These are phyloP conservation scores for Molossus molossus DNA, from an alignment of 2,797 vertebrate genomes.

Conservation along the genomic window DNA sequence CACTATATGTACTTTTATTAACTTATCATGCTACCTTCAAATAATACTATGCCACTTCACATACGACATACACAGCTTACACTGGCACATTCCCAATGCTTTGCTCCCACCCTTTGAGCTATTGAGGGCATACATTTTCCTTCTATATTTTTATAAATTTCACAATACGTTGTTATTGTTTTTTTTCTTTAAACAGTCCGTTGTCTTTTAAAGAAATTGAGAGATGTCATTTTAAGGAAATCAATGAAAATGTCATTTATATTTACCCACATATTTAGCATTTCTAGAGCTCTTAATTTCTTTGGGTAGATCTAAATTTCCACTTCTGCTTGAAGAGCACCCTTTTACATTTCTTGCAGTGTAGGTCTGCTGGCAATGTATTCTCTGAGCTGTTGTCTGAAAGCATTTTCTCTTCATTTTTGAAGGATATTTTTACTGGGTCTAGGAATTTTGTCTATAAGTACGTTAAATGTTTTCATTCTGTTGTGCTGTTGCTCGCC, in stretches of 20 bases:
- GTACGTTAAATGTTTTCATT: not conserved
- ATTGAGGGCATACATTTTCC: not conserved
- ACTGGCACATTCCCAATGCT: not conserved
- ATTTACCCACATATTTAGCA: not conserved
- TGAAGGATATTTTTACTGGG: not conserved
- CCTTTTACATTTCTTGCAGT: not conserved
- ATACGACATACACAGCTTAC: not conserved
- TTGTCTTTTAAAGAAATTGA: slow-evolving; percentile 41
- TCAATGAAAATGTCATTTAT: not conserved
- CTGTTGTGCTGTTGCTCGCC: not conserved
- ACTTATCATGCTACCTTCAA: not conserved
- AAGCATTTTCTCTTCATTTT: slow-evolving; percentile 28
- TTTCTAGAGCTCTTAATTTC: not conserved
- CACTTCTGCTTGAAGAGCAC: not conserved
- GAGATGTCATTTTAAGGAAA: not conserved
- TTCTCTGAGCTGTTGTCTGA: not conserved
- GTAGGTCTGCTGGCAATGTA: not conserved
- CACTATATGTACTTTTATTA: not conserved
- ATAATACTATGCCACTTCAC: not conserved
- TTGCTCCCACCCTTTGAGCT: not conserved
- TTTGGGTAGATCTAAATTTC: not conserved
- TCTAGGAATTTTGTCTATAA: not conserved
- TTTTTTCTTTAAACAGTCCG: not conserved
- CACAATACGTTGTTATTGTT: not conserved
- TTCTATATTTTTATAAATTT: not conserved